A percentile compares a stretch with the other conserved stretches of the same genome.
These are phyloP conservation scores for Pachliopta kotzebuea DNA, from an alignment of 2,888 invertebrate genomes.

Conservation along the genomic window DNA sequence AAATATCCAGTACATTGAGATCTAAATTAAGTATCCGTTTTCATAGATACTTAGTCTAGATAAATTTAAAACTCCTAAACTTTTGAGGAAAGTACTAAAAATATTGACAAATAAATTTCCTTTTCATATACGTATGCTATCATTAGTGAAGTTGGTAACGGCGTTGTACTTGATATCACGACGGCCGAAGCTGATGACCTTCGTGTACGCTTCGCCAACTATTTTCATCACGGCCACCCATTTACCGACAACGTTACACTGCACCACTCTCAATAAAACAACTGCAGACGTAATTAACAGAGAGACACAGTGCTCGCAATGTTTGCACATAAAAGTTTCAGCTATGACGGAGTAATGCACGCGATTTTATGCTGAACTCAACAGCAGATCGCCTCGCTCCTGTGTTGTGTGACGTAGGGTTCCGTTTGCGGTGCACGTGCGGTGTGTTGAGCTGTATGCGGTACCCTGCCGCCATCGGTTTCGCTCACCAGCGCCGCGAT, in stretches of 20 bases:
- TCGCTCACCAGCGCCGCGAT: slow-evolving; percentile 18
- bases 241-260: slow-evolving; percentile 10
- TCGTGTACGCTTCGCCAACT: slow-evolving; percentile 12
- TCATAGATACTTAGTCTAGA: too few species aligned
- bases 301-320: slow-evolving; percentile 28
- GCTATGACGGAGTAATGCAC: slow-evolving; percentile 27
- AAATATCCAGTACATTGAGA: too few species aligned
- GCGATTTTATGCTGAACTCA: slow-evolving; percentile 28
- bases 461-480: slow-evolving; percentile 25
- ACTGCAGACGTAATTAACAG: slow-evolving; percentile 22
- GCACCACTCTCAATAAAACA: slow-evolving; percentile 15
- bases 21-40: too few species aligned
- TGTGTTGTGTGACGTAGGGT: slow-evolving; percentile 31
- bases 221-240: slow-evolving; percentile 12
- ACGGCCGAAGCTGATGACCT: slow-evolving; percentile 2
- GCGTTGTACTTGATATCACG: slow-evolving; percentile 1
- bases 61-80: too few species aligned
- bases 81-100: too few species aligned
- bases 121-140: too few species aligned
- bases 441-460: neutral
- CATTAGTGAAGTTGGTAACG: neutral
- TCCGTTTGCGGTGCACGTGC: slow-evolving; percentile 29
- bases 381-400: slow-evolving; percentile 26
- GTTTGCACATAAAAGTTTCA: slow-evolving; percentile 27
- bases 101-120: too few species aligned